Evolutionary conservation across 2,888 invertebrate genomes (phyloP), one percentile per base, ranked within the genome.

Genomic region (Fabriciana adippe): DNA sequence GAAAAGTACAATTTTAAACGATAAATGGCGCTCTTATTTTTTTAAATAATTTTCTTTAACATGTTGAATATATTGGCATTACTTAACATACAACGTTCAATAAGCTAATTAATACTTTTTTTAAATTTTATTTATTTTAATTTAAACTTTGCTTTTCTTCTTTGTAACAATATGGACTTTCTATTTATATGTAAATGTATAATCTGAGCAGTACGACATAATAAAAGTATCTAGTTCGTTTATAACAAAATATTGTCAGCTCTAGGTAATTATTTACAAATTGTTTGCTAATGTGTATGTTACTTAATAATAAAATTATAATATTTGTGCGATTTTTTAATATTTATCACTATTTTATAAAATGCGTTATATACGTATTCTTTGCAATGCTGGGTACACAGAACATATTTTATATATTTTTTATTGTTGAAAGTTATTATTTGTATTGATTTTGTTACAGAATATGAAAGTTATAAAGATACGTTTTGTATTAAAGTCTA

Each of bases 241-340:
- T 74, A 70, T 67, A 72, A 69, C 69, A 72, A 69, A 74, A 78
- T 78, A 80, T 80, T 80, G 76, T 79, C 78, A 68, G 73, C 74
- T 74, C 72, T 68, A 73, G 73, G 62, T 70, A 53, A 47, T 11
- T 66, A 66, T 60, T 54, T 66, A 66, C 66, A 66, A 59, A 57
- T 59, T 45, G 54, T 31, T 50, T 61, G 35, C 47, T 48, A 66
- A 53, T 53, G 57, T 59, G 57, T 65, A 57, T 16, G 57, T 31
- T 60, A 59, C 50, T 41, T 51, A 66, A 35, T 35, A 59, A 59
- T 65, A 47, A 57, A 51, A 64, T 64, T 26, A 64, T 56, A 64
- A 31, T 16, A 55, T 59, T 65, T 65, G 65, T 65, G 64, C 56
- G 56, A 59, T 53, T 59, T 54, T 65, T 59, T 47, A 47, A 53